Evolutionary conservation across 2,113 vertebrate genomes (phyloP), one percentile per base, ranked within the genome.

Genomic region (Chaetodon auriga): DNA sequence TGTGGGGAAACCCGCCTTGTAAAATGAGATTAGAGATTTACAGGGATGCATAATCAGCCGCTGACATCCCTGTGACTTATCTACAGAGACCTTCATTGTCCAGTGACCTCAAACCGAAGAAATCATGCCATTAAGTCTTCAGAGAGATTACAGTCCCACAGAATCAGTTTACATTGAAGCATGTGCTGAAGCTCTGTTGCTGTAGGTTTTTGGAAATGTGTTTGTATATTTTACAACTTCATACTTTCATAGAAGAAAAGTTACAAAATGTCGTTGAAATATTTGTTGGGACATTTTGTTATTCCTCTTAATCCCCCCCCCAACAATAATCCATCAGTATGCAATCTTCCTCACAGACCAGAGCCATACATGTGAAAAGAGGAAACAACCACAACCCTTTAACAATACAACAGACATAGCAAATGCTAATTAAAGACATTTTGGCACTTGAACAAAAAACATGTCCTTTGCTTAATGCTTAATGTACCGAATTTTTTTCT

Each of bases 21-120:
- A 80, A 68, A 69, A 83, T 68, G 84, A 80, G 86, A 87, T 89
- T 90, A 84, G 30, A 88, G 85, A 75, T 85, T 90, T 82, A 68
- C 60, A 58, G 45, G 4, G 73, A 81, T 66, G 48, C 60, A 9
- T 82, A 87, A 82, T 87, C 80, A 46, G 76, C 84, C 71, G 30
- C 74, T 68, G 87, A 86, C 82, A 79, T 75, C 35, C 79, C 55
- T 62, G 54, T 85, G 77, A 85, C 64, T 84, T 78, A 82, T 85
- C 79, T 5, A 46, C 36, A 79, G 60, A 88, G 58, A 54, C 30
- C 3, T 53, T 65, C 49, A 48, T 83, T 80, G 82, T 87, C 41
- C 57, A 5, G 14, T 89, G 82, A 89, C 84, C 81, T 83, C 35
- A 73, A 82, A 84, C 57, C 23, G 25, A 66, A 62, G 23, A 78